Evolutionary conservation across 2,797 vertebrate genomes (phyloP).

Genomic region (Gobionotothen gibberifrons): DNA sequence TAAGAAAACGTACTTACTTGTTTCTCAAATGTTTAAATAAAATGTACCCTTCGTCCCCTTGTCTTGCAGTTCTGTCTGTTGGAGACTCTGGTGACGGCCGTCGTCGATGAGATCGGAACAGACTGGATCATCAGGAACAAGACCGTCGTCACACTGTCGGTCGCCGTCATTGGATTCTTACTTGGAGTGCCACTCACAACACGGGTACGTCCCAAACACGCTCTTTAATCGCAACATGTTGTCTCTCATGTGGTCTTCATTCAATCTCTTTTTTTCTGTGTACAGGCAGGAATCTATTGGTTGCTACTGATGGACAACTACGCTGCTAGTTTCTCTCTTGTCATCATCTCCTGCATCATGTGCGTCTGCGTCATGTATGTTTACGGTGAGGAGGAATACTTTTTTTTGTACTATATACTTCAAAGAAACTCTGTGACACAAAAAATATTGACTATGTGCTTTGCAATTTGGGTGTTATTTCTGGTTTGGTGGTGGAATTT

Average conservation of each 20-base stretch:
- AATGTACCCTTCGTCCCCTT: background rate
- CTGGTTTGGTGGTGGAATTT: background rate
- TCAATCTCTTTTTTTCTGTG: constrained; percentile 32
- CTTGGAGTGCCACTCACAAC: constrained; percentile 95
- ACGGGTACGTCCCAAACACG: constrained; percentile 78
- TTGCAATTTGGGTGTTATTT: background rate
- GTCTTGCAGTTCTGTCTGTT: constrained; percentile 92
- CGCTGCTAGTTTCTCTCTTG: constrained; percentile 97
- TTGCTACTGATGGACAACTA: constrained; percentile 98
- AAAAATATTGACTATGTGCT: too few species aligned
- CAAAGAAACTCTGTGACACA: background rate
- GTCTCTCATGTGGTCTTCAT: background rate
- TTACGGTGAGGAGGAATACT: constrained; percentile 89
- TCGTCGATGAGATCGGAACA: constrained; percentile 96
- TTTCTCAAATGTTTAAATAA: background rate
- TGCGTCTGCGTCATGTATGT: constrained; percentile 97
- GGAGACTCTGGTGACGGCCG: constrained; percentile 95
- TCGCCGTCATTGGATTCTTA: constrained; percentile 92
- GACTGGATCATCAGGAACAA: constrained; percentile 97
- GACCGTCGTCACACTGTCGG: constrained; percentile 90
- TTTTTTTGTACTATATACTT: background rate
- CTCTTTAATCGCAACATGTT: background rate
- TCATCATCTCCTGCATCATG: constrained; percentile 99
- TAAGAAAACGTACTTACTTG: background rate
- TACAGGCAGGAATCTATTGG: constrained; percentile 98